Conservation (phyloP, 2,888 invertebrate genomes). For the Himalopsyche japonica region DNA sequence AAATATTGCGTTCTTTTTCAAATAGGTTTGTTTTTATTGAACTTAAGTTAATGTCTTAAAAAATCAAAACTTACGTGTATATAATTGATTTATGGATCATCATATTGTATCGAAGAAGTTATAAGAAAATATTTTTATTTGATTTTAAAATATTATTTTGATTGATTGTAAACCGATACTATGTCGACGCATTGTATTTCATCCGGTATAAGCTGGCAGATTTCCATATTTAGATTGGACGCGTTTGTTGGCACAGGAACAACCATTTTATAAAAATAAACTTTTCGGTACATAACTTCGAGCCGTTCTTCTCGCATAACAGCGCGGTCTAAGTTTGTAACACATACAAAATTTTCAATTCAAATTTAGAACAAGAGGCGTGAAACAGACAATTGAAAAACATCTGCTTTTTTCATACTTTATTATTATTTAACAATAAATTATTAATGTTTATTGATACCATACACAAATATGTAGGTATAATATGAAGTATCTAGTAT, state of each 20-base stretch:
- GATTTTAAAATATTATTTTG: not conserved
- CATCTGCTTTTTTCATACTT: too few species aligned
- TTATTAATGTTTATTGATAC: too few species aligned
- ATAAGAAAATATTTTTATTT: not conserved
- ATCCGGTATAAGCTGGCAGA: conserved; percentile 30
- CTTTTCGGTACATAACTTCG: not conserved
- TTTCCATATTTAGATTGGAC: conserved; percentile 38
- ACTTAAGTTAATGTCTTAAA: too few species aligned
- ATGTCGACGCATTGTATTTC: conserved; percentile 32
- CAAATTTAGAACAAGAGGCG: not conserved
- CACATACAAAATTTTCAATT: not conserved
- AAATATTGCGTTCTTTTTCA: too few species aligned
- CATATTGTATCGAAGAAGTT: not conserved
- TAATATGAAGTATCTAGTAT: too few species aligned
- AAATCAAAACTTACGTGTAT: too few species aligned
- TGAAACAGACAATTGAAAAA: not conserved
- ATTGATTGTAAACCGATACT: conserved; percentile 30
- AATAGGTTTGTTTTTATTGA: too few species aligned
- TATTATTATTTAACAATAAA: too few species aligned
- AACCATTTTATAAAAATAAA: conserved; percentile 29
- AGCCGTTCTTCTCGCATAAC: not conserved
- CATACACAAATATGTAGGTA: too few species aligned
- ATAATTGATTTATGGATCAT: too few species aligned
- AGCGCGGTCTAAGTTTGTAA: not conserved
- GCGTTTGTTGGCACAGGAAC: conserved; percentile 33